These are phyloP conservation scores for Clinocottus analis DNA, from an alignment of 2,113 vertebrate genomes.

Conservation along the genomic window DNA sequence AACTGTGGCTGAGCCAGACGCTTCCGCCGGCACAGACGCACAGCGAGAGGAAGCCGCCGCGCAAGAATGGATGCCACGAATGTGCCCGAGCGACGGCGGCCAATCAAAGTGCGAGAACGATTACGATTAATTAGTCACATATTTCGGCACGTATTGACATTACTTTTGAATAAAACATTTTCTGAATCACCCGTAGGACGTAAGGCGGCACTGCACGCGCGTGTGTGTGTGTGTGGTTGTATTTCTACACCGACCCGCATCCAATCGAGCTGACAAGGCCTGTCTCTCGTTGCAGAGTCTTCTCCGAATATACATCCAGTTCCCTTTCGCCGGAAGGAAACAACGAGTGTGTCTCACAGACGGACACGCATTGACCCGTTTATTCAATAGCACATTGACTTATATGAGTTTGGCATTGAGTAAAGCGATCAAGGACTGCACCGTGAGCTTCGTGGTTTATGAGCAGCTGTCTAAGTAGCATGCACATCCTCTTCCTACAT, in stretches of 20 bases:
- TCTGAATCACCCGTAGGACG: background rate
- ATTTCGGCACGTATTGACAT: background rate
- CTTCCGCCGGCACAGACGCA: background rate
- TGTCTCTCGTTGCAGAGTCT: background rate
- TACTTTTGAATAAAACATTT: background rate
- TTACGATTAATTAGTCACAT: background rate
- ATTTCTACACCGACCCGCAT: background rate
- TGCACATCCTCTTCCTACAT: too few relatives aligned
- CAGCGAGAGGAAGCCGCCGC: background rate
- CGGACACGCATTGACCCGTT: background rate
- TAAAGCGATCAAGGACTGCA: too few relatives aligned
- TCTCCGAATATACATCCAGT: too few relatives aligned
- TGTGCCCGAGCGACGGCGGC: background rate
- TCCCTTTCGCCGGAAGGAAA: too few relatives aligned
- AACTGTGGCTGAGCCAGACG: background rate
- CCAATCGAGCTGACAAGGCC: background rate
- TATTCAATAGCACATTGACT: too few relatives aligned
- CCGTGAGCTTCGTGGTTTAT: too few relatives aligned
- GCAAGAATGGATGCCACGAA: conserved; percentile 2
- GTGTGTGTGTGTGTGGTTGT: background rate
- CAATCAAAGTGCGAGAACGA: conserved; percentile 10
- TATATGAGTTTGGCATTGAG: too few relatives aligned
- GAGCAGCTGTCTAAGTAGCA: too few relatives aligned
- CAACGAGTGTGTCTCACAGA: background rate
- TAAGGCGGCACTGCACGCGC: background rate